These are phyloP conservation scores for Agrotis clavis DNA, from an alignment of 2,888 invertebrate species.

Conservation along the genomic window DNA sequence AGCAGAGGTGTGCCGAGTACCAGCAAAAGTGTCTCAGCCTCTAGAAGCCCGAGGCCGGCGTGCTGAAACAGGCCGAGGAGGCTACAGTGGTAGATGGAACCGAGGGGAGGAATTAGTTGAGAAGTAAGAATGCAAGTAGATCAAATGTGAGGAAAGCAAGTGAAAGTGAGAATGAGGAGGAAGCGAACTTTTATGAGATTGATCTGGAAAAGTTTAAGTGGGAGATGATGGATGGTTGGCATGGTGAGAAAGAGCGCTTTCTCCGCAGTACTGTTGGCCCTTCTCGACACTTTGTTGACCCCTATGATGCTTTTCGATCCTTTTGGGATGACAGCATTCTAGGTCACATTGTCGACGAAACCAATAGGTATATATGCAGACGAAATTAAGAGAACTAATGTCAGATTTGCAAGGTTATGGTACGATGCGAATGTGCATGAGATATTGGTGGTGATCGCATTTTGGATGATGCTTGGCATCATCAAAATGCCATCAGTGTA, in stretches of 20 bases:
- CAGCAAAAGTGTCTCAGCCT: not conserved
- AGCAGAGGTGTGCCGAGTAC: not conserved
- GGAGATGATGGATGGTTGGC: not conserved
- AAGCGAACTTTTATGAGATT: not conserved
- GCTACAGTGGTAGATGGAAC: not conserved
- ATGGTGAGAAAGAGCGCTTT: not conserved
- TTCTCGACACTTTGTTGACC: not conserved
- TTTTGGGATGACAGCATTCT: slow-evolving; percentile 2
- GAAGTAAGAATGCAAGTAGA: not conserved
- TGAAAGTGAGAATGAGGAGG: not conserved
- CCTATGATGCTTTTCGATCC: not conserved
- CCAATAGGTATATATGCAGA: not conserved
- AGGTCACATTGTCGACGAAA: not conserved
- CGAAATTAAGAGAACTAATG: not conserved
- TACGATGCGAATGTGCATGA: slow-evolving; percentile 3
- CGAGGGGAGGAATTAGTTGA: not conserved
- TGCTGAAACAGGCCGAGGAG: not conserved
- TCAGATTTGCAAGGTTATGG: not conserved
- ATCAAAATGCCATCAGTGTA: not conserved
- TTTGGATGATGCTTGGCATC: slow-evolving; percentile 3
- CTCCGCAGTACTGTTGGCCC: not conserved
- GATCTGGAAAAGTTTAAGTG: slow-evolving; percentile 1
- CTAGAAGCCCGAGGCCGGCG: not conserved
- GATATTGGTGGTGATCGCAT: not conserved
- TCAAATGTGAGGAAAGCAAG: not conserved